Evolutionary conservation across 2,113 vertebrate genomes (phyloP).

Genomic region (Cyprinus carpio): DNA sequence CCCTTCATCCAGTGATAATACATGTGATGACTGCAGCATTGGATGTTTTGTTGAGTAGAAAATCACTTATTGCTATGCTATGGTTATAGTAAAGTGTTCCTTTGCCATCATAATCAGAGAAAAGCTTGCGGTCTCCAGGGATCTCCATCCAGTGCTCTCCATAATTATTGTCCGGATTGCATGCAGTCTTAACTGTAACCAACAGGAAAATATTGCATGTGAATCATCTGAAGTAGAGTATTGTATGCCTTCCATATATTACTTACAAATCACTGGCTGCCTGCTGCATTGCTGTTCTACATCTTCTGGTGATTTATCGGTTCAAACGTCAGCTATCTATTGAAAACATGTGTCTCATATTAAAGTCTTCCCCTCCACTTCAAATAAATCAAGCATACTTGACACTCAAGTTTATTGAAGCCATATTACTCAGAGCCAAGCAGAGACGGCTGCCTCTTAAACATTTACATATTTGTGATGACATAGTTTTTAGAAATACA

Average conservation of each 20-base stretch:
- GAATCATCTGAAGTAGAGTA: conserved; percentile 54
- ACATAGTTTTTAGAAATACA: conserved; percentile 53
- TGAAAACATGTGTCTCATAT: conserved; percentile 78
- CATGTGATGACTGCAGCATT: not conserved
- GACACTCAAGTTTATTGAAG: conserved; percentile 75
- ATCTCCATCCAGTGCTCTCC: not conserved
- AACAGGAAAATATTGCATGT: conserved; percentile 45
- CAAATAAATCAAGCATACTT: conserved; percentile 77
- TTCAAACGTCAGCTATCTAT: conserved; percentile 72
- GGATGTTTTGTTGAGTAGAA: not conserved
- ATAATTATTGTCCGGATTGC: conserved; percentile 38
- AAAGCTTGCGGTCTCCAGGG: conserved; percentile 18
- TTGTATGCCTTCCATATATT: conserved; percentile 66
- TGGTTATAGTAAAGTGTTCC: conserved; percentile 25
- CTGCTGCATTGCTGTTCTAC: conserved; percentile 67
- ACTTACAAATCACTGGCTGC: conserved; percentile 70
- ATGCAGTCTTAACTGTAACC: conserved; percentile 54
- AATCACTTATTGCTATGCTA: conserved; percentile 15
- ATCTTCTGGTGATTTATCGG: conserved; percentile 70
- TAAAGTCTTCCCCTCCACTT: conserved; percentile 79
- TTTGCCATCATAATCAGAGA: conserved; percentile 15
- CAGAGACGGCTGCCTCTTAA: conserved; percentile 59
- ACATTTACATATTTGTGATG: conserved; percentile 61
- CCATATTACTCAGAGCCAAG: conserved; percentile 65
- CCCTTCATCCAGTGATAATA: not conserved